Percentiles rank a stretch among this genome's conserved stretches.
phyloP scores from a whole-genome alignment of 1,140 invertebrate genomes.

The Drosophila triauraria region DNA sequence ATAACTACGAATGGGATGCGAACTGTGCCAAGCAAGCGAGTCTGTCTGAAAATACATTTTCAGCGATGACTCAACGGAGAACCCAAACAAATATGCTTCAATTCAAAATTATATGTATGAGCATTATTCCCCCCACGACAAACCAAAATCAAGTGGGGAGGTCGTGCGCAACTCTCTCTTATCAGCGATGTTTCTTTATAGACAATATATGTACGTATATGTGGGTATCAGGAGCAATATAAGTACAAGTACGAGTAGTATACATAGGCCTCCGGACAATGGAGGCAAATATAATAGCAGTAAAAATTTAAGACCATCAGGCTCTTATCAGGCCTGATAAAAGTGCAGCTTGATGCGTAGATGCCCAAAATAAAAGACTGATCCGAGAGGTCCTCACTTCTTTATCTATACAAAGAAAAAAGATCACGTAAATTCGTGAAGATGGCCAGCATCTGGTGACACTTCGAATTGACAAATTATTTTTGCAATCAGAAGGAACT shows the following conservation, averaged over 20 bases:
- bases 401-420: neutral
- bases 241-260: constrained; percentile 16
- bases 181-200: constrained; percentile 60
- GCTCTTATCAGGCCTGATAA: constrained; percentile 43
- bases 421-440: neutral
- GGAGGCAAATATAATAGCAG: constrained; percentile 30
- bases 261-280: constrained; percentile 35
- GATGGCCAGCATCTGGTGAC: constrained; percentile 10
- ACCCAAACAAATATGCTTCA: constrained; percentile 40
- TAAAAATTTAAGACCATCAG: constrained; percentile 19
- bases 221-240: constrained; percentile 24
- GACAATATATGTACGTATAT: constrained; percentile 29
- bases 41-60: constrained; percentile 40
- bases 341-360: constrained; percentile 42
- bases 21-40: constrained; percentile 40
- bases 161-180: constrained; percentile 70
- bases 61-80: constrained; percentile 51
- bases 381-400: neutral
- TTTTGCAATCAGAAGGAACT: neutral
- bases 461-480: neutral
- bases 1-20: constrained; percentile 22
- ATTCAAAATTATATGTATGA: constrained; percentile 21
- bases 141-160: constrained; percentile 55
- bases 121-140: constrained; percentile 4
- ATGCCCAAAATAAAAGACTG: constrained; percentile 29